Evolutionary conservation across 2,113 vertebrate genomes (phyloP), one percentile per base, ranked within the genome.

Genomic region (Montifringilla adamsi): DNA sequence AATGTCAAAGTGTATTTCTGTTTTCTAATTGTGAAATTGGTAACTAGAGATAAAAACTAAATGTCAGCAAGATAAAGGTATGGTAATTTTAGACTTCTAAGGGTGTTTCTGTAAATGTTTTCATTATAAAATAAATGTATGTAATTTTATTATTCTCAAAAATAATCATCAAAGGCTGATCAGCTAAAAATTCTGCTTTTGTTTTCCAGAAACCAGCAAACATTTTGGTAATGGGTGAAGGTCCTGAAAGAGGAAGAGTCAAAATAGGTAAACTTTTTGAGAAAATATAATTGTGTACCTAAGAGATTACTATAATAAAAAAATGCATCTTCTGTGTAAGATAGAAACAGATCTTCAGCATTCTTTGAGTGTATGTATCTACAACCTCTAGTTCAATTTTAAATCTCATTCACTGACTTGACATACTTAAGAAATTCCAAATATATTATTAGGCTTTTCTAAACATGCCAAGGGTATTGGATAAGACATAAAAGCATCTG

Each of bases 221-320:
- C 97, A 99, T 99, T 97, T 97, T 99, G 98, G 99, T 99, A 97
- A 99, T 99, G 99, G 99, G 99, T 94, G 99, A 99, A 98, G 99
- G 99, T 91, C 98, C 98, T 37, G 99, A 99, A 96, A 98, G 99
- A 96, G 99, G 99, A 97, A 98, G 99, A 98, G 99, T 99, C 95
- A 99, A 99, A 98, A 99, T 99, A 97, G 99, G 99, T 98, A 98
- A 96, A 62, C 2, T 21, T 87, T 83, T 84, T 35, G 39, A 83
- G 37, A 88, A 74, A 72, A 67, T 15, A 41, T 63, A 11, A 14
- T 89, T 84, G 18, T 43, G 55, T 43, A 73, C 18, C 39, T 66
- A 33, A 60, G 19, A 19, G 27, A 35, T 73, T 55, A 24, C 16
- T 87, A 50, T 76, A 49, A 41, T 22, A 16, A 55, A 33, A 79